phyloP scores from a whole-genome alignment of 2,888 invertebrate genomes.

The Synergus umbraculus region DNA sequence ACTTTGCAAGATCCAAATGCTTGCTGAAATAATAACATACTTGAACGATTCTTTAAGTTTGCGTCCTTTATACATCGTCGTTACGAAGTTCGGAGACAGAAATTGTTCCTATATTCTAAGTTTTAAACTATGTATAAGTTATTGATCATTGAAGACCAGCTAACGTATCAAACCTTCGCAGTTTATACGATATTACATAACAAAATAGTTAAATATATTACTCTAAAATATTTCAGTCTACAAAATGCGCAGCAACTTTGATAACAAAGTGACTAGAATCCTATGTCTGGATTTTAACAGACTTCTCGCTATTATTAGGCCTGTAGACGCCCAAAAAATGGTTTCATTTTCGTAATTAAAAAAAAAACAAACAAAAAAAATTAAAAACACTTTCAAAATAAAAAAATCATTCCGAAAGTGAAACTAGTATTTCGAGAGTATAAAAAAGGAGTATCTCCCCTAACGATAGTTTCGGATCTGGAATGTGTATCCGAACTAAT shows the following conservation, averaged over 20 bases:
- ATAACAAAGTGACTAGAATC: conserved; percentile 11
- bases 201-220: conserved; percentile 26
- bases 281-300: not conserved
- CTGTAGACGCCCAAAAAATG: not conserved
- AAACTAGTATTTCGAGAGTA: too few relatives aligned
- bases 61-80: not conserved
- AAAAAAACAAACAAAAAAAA: not conserved
- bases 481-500: not conserved
- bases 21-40: not conserved
- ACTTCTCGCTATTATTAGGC: conserved; percentile 1
- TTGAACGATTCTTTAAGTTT: conserved; percentile 12
- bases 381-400: not conserved
- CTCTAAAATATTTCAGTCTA: conserved; percentile 24
- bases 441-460: too few relatives aligned
- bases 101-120: conserved; percentile 9
- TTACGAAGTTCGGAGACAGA: conserved; percentile 9
- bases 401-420: not conserved
- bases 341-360: not conserved
- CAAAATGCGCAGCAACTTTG: conserved; percentile 11
- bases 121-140: conserved; percentile 4
- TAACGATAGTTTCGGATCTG: too few relatives aligned
- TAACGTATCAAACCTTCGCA: conserved; percentile 18
- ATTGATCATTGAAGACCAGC: not conserved
- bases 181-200: not conserved
- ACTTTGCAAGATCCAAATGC: not conserved